A percentile compares a stretch with the other conserved stretches of the same genome.
Conservation (phyloP, 2,797 vertebrate genomes). For the Perodicticus potto region DNA sequence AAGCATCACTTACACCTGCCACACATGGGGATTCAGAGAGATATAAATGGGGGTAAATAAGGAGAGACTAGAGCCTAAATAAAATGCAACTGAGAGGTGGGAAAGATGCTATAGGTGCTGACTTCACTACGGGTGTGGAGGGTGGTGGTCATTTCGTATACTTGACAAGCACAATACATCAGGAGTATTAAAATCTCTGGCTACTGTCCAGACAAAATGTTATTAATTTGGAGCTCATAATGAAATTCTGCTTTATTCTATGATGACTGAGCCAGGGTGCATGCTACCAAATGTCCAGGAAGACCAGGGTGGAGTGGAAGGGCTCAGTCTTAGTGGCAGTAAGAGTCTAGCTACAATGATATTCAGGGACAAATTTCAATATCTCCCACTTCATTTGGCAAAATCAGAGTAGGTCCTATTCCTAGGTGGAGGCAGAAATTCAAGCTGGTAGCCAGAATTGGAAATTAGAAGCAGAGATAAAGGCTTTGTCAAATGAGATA, state of each 20-base stretch:
- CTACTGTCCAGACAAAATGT: neutral
- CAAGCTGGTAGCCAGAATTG: neutral
- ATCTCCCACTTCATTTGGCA: neutral
- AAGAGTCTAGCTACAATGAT: neutral
- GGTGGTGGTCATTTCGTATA: neutral
- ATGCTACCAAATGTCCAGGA: neutral
- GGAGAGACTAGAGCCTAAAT: neutral
- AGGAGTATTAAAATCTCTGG: neutral
- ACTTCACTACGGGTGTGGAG: neutral
- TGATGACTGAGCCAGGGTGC: neutral
- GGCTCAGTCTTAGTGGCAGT: neutral
- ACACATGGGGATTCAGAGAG: neutral
- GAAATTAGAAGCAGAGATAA: neutral
- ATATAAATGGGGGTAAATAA: neutral
- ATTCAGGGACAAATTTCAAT: neutral
- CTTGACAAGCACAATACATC: neutral
- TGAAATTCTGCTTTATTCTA: neutral
- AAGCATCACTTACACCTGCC: constrained; percentile 22
- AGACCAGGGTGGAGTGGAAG: neutral
- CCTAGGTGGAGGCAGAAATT: neutral
- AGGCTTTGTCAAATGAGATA: neutral
- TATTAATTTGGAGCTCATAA: neutral
- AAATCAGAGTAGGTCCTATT: neutral
- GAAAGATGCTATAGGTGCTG: neutral
- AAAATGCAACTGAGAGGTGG: neutral